These are phyloP conservation scores for Pseudochaenichthys georgianus DNA, from an alignment of 2,797 vertebrate genomes.

Conservation along the genomic window DNA sequence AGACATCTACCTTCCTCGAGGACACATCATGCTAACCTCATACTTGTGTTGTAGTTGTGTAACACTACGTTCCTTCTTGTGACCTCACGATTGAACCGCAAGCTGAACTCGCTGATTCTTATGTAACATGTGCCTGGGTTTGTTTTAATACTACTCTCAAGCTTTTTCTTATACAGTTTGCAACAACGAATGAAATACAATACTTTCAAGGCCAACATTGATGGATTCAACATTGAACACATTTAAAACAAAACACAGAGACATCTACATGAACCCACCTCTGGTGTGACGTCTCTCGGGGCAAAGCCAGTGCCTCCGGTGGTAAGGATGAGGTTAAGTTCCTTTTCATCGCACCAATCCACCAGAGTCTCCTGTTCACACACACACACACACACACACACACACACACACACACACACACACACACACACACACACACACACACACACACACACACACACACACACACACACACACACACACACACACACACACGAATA, in stretches of 20 bases:
- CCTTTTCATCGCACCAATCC: slow-evolving; percentile 99
- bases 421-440: slow-evolving; percentile 5
- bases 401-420: slow-evolving; percentile 4
- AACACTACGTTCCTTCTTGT: slow-evolving; percentile 5
- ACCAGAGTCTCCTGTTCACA: slow-evolving; percentile 93
- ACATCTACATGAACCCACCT: slow-evolving; percentile 82
- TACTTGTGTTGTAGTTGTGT: not conserved
- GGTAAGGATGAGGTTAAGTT: slow-evolving; percentile 98
- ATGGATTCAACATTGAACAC: too few species aligned
- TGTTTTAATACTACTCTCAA: slow-evolving; percentile 14
- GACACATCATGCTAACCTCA: not conserved
- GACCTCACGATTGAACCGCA: slow-evolving; percentile 7
- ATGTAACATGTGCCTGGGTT: slow-evolving; percentile 13
- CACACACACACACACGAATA: not conserved
- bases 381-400: slow-evolving; percentile 14
- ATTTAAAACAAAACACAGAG: not conserved
- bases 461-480: slow-evolving; percentile 11
- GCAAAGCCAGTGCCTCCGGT: slow-evolving; percentile 98
- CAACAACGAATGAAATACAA: not conserved
- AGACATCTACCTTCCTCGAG: slow-evolving; percentile 11
- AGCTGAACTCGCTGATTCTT: slow-evolving; percentile 6
- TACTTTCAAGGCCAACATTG: not conserved
- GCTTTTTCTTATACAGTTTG: slow-evolving; percentile 16
- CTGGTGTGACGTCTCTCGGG: slow-evolving; percentile 97
- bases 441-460: slow-evolving; percentile 11